A percentile compares a stretch with the other conserved stretches of the same genome.
Conservation (phyloP, 2,113 vertebrate genomes). For the Protomyctophum bolini region DNA sequence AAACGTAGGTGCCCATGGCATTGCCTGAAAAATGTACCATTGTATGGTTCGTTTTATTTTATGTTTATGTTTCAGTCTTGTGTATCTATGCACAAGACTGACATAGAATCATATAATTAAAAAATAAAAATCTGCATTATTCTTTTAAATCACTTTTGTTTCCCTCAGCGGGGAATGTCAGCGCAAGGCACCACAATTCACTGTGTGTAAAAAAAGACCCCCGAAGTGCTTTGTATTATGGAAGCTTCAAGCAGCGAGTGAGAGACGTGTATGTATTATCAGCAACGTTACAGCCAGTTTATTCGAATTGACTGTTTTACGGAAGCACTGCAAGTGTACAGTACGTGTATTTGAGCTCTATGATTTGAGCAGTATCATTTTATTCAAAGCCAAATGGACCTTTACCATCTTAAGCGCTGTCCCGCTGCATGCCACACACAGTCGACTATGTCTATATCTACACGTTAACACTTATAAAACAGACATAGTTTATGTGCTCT, state of each 20-base stretch:
- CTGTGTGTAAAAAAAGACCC: slow-evolving; percentile 43
- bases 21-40: slow-evolving; percentile 61
- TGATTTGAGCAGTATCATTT: no score
- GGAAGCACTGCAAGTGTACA: no score
- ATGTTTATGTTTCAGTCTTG: neutral
- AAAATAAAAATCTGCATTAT: neutral
- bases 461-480: no score
- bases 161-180: neutral
- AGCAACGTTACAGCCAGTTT: neutral
- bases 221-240: slow-evolving; percentile 53
- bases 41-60: neutral
- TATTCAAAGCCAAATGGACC: no score
- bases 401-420: no score
- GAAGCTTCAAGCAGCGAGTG: slow-evolving; percentile 44
- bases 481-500: no score
- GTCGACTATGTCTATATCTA: no score
- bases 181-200: slow-evolving; percentile 23
- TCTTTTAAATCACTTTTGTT: neutral
- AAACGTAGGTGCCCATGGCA: slow-evolving; percentile 49
- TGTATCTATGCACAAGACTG: accelerated
- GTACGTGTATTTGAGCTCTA: no score
- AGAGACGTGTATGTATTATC: slow-evolving; percentile 13
- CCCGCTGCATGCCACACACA: no score
- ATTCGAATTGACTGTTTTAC: neutral
- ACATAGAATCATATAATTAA: accelerated